A percentile compares a stretch with the other conserved stretches of the same genome.
Evolutionary conservation across 2,797 vertebrate genomes (phyloP).

Genomic region (Molossus alvarezi): DNA sequence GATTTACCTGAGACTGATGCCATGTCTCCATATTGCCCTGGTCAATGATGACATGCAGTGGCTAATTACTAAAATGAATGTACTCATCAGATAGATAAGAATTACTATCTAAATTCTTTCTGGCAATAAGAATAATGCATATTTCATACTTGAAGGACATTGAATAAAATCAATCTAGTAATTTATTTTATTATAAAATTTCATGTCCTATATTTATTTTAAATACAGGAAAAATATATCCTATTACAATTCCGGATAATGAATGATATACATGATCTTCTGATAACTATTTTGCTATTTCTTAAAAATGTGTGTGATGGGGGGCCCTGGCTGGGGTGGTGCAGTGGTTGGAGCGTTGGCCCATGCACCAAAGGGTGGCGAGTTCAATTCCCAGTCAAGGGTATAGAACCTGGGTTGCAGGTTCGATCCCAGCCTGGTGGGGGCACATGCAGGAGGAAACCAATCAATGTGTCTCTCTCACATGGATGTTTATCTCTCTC

Average conservation of each 20-base stretch:
- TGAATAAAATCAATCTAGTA: slow-evolving; percentile 15
- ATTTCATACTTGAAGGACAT: not conserved
- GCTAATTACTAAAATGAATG: not conserved
- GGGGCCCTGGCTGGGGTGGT: no score
- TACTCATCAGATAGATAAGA: not conserved
- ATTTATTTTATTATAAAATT: not conserved
- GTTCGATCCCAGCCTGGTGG: no score
- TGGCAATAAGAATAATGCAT: not conserved
- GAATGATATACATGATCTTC: not conserved
- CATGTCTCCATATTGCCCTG: not conserved
- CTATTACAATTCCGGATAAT: not conserved
- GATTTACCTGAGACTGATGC: not conserved
- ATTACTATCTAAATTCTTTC: not conserved
- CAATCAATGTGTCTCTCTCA: no score
- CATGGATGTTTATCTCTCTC: no score
- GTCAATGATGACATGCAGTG: not conserved
- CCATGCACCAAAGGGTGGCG: no score
- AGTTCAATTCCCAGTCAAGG: no score
- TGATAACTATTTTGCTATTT: slow-evolving; percentile 13
- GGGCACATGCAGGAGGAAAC: no score
- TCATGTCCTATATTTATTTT: not conserved
- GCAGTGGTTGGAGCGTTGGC: no score
- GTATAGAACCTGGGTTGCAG: no score
- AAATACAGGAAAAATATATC: not conserved
- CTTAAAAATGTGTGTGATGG: not conserved